Percentiles rank a stretch among this genome's conserved stretches.
Conservation (phyloP, 2,797 vertebrate species). For the Eidolon dupreanum region DNA sequence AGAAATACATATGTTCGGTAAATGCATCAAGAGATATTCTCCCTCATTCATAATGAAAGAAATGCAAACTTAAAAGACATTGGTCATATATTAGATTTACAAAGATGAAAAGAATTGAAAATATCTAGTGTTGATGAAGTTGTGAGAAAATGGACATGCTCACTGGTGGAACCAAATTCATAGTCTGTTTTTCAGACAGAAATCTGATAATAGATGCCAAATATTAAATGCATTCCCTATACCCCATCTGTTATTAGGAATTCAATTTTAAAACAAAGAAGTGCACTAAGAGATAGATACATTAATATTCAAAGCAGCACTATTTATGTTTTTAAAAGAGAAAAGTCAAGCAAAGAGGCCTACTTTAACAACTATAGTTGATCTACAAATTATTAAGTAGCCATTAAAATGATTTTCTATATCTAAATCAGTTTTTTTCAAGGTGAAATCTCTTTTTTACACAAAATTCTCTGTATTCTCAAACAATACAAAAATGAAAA, state of each 20-base stretch:
- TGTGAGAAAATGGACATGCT: background rate
- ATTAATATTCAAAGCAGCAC: background rate
- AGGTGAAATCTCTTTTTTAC: background rate
- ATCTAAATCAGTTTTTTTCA: background rate
- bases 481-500: background rate
- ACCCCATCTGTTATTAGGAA: background rate
- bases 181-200: background rate
- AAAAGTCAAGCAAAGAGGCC: background rate
- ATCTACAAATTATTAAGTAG: background rate
- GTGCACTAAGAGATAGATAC: background rate
- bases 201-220: background rate
- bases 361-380: background rate
- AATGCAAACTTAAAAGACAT: background rate
- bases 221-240: background rate
- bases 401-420: background rate
- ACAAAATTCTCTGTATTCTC: background rate
- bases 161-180: background rate
- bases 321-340: background rate
- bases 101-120: background rate
- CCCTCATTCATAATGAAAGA: background rate
- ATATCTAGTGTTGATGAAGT: background rate
- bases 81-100: background rate
- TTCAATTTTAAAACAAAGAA: conserved; percentile 3
- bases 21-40: background rate
- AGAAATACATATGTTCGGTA: background rate